These are phyloP conservation scores for Schlechtendalia chinensis DNA, from an alignment of 1,140 invertebrate genomes.

Conservation along the genomic window DNA sequence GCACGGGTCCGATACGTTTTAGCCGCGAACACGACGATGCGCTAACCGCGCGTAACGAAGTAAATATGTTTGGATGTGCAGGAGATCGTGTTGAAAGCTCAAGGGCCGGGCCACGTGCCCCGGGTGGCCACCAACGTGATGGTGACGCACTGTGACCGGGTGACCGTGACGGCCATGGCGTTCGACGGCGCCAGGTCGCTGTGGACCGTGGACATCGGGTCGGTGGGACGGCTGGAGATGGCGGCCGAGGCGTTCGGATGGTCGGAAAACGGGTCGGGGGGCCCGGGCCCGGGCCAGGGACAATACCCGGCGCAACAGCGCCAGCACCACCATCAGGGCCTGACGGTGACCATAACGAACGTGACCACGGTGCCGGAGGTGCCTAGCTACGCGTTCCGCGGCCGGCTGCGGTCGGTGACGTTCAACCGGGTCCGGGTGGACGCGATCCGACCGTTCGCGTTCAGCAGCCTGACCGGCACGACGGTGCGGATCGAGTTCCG, in stretches of 20 bases:
- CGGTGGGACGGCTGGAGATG: conserved; percentile 59
- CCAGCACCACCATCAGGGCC: conserved; percentile 54
- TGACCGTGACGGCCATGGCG: conserved; percentile 46
- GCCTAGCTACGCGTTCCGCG: conserved; percentile 64
- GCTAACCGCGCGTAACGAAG: too few relatives aligned
- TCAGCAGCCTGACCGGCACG: conserved; percentile 65
- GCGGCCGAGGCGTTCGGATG: conserved; percentile 54
- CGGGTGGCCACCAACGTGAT: conserved; percentile 38
- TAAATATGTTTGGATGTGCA: background rate
- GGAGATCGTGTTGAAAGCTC: conserved; percentile 36
- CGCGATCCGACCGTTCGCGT: conserved; percentile 68
- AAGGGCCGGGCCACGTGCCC: conserved; percentile 31
- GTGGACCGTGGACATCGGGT: conserved; percentile 58
- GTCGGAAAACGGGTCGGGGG: conserved; percentile 50
- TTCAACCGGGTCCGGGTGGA: conserved; percentile 65
- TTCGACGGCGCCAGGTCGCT: conserved; percentile 56
- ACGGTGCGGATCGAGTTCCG: conserved; percentile 59
- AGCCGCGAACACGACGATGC: too few relatives aligned
- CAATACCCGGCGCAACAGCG: background rate
- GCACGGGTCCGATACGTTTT: too few relatives aligned
- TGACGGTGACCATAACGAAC: conserved; percentile 57
- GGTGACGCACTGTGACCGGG: conserved; percentile 51
- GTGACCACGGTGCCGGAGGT: conserved; percentile 60
- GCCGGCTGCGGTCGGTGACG: conserved; percentile 65
- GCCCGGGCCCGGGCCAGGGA: conserved; percentile 51